A percentile compares a stretch with the other conserved stretches of the same genome.
These are phyloP conservation scores for Stylophora pistillata DNA, from an alignment of 64 coral and sea anemone genomes.

Conservation along the genomic window DNA sequence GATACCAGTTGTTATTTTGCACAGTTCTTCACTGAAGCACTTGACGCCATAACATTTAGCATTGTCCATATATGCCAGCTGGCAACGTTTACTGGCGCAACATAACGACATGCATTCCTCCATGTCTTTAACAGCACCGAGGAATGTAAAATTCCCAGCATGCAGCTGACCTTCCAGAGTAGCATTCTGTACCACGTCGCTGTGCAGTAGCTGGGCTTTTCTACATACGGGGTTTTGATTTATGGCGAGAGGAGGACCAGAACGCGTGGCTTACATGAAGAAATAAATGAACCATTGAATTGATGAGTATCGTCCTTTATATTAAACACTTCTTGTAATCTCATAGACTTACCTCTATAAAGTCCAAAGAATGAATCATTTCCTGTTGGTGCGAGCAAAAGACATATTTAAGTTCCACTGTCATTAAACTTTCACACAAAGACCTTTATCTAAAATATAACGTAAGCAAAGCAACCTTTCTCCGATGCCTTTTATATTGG, in stretches of 20 bases:
- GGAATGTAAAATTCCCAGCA: conserved; percentile 85
- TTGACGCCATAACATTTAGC: conserved; percentile 90
- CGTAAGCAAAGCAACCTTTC: not conserved
- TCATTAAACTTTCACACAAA: not conserved
- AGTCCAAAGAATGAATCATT: conserved; percentile 40
- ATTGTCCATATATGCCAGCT: conserved; percentile 87
- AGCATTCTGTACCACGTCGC: conserved; percentile 83
- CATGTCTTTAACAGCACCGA: conserved; percentile 81
- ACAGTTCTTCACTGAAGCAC: conserved; percentile 80
- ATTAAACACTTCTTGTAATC: not conserved
- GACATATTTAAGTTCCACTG: not conserved
- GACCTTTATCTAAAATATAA: not conserved
- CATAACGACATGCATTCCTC: conserved; percentile 90
- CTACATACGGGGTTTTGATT: conserved; percentile 94
- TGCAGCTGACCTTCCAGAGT: conserved; percentile 72
- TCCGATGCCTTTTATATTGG: not conserved
- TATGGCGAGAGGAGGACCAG: conserved; percentile 82
- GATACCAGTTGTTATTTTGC: conserved; percentile 83
- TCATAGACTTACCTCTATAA: conserved; percentile 25
- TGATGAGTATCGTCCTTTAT: no score
- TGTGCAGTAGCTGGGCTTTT: conserved; percentile 88
- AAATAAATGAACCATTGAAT: not conserved
- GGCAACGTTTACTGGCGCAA: conserved; percentile 82
- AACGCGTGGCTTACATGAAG: conserved; percentile 70
- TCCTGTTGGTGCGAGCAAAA: not conserved